Evolutionary conservation across 2,888 invertebrate genomes (phyloP), one percentile per base, ranked within the genome.

Genomic region (Volucella zonaria): DNA sequence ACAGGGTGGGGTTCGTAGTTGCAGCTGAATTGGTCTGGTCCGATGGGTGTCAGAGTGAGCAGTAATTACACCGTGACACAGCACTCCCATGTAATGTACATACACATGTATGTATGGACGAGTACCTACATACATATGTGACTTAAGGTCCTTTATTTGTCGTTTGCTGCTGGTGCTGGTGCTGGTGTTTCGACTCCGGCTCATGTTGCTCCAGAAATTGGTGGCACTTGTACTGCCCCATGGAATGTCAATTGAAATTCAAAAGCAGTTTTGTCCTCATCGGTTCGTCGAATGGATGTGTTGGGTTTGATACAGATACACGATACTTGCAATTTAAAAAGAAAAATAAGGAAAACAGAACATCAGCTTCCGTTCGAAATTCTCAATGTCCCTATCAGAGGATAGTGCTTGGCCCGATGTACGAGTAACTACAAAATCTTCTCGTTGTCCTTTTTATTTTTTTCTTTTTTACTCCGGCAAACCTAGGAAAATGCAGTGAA

Each of bases 171-270:
- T 31, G 31, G 6, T 31, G 6, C 31, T 31, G 31, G 6, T 31
- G 31, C 31, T 6, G 31, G 31, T 31, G 6, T 31, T 31, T 31
- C 31, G 31, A 31, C 31, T 31, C 1, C 6, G 31, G 31, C 31
- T 31, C 31, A 31, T 31, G 31, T 31, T 31, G 31, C 31, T 31
- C 6, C 6, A 31, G 31, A 31, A 31, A 31, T 31, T 6, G 31
- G 4, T 31, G 31, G 6, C 31, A 31, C 31, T 31, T 31, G 31
- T 51, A 62, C 52, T 68, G 43, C n/a, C 79, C 79, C 66, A 71
- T 79, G 79, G 83, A 83, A 79, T 83, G 82, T 54, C 74, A 83
- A 83, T 83, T 79, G 74, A 75, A 74, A 78, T 82, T 73, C 68
- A 52, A 78, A 78, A 83, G 58, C 59, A 70, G 75, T 83, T 70